These are phyloP conservation scores for Sitta europaea DNA, from an alignment of 2,113 vertebrate genomes.

Conservation along the genomic window DNA sequence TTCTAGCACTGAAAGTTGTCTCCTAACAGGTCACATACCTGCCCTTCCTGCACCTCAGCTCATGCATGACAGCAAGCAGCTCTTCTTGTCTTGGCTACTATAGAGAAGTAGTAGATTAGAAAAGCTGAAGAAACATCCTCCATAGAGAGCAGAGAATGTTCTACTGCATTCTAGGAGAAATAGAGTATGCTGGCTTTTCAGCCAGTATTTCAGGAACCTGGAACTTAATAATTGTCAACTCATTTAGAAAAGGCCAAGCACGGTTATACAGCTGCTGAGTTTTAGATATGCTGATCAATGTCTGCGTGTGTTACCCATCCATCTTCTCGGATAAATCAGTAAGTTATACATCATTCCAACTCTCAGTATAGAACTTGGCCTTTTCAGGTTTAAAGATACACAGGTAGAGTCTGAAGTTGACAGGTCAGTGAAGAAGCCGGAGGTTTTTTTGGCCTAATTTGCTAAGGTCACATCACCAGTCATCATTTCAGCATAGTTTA, in stretches of 20 bases:
- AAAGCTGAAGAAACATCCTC: background rate
- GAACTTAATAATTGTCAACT: background rate
- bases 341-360: background rate
- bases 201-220: background rate
- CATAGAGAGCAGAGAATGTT: background rate
- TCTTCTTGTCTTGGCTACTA: background rate
- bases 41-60: background rate
- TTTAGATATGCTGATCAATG: background rate
- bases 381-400: background rate
- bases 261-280: background rate
- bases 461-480: background rate
- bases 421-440: background rate
- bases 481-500: background rate
- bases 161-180: background rate
- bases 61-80: background rate
- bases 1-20: background rate
- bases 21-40: background rate
- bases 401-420: background rate
- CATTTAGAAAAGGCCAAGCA: background rate
- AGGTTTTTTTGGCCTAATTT: background rate
- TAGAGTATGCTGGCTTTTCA: background rate
- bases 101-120: background rate
- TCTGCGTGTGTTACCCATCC: background rate
- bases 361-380: background rate
- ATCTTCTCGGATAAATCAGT: background rate